These are phyloP conservation scores for Setophaga kirtlandii DNA, from an alignment of 2,113 vertebrate genomes.

Conservation along the genomic window DNA sequence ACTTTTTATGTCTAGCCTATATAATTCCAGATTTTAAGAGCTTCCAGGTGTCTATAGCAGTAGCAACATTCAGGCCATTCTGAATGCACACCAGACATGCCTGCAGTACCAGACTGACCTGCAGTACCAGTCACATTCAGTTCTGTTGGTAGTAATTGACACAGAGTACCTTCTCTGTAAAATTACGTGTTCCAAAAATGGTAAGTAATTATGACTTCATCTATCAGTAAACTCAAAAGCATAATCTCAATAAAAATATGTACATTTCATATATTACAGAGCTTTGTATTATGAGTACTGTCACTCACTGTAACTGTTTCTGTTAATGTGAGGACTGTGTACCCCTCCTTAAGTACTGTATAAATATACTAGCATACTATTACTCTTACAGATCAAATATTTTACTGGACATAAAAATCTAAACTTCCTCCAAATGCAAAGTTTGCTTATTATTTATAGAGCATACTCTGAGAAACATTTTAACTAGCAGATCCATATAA, in stretches of 20 bases:
- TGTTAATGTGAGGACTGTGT: neutral
- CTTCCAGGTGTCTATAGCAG: neutral
- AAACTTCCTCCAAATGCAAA: neutral
- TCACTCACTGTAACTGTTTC: neutral
- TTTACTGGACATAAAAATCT: neutral
- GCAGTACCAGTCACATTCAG: neutral
- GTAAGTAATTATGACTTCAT: neutral
- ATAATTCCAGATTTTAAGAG: neutral
- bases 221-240: neutral
- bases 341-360: neutral
- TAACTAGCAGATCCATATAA: neutral
- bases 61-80: neutral
- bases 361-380: neutral
- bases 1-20: neutral
- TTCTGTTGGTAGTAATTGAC: neutral
- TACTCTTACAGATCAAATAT: neutral
- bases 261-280: neutral
- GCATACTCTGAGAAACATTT: neutral
- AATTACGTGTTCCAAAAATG: fast-evolving
- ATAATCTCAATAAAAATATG: neutral
- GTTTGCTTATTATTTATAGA: neutral
- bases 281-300: neutral
- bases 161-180: neutral
- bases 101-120: neutral
- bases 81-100: neutral